Base-by-base conservation (phyloP, 1,140 invertebrate genomes). In the Listronotus oregonensis region DNA sequence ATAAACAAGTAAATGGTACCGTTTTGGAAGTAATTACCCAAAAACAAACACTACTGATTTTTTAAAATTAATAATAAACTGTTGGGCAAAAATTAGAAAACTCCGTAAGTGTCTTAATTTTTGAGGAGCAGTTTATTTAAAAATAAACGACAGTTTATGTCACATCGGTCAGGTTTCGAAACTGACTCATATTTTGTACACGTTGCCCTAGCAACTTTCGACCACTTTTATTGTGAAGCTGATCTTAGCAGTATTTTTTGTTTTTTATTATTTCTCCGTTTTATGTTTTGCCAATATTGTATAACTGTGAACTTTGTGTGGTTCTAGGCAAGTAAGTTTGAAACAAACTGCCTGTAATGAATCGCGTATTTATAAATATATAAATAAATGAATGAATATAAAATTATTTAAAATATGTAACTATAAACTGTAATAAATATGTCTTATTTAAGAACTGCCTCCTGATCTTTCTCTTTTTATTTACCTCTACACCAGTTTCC, bases 361-460 rank as follows among this genome's bases (percentile, higher is more conserved):
- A 73, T 72, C 72, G 66, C 62, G 56, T 69, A 71, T 74, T 67
- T 75, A 73, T 71, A 70, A 68, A 70, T 70, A 69, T 63, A 66
- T 73, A 74, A 74, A 71, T 74, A 74, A 73, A 74, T 37, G 34
- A 37, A 37, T 37, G 34, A 37, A 37, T 37, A 37, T 37, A 37
- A 37, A 37, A 37, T 37, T 50, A 50, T 50, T 51, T 31, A 74
- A 70, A 67, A 72, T 73, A 73, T 75, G 71, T 73, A 75, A 73
- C 73, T 74, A 74, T 72, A 71, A 74, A 69, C 73, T 75, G 73
- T 75, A 75, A 75, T 75, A 75, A 75, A 75, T 73, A 75, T 75
- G 73, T 75, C 73, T 75, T 75, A 75, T 75, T 75, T 73, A 74
- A 55, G 52, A 55, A 55, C 8, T 21, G 12, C 11, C 47, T 37